A percentile compares a stretch with the other conserved stretches of the same genome.
phyloP scores from a whole-genome alignment of 2,888 invertebrate species.

The Allophyes oxyacanthae region DNA sequence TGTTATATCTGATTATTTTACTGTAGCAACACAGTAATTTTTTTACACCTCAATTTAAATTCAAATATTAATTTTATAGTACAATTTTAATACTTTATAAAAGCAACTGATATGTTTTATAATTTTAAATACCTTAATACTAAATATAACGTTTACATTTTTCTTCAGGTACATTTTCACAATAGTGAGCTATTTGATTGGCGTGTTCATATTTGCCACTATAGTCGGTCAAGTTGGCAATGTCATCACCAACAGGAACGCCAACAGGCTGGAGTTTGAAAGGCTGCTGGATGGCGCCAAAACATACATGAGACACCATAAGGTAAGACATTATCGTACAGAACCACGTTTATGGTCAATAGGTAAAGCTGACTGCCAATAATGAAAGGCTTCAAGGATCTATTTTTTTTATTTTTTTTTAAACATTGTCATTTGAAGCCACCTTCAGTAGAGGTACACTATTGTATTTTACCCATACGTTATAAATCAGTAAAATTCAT shows the following conservation, averaged over 20 bases:
- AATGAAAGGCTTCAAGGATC: too few relatives aligned
- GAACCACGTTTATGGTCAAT: too few relatives aligned
- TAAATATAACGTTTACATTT: conserved; percentile 28
- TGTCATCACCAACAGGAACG: conserved; percentile 99
- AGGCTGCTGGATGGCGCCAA: conserved; percentile 98
- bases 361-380: too few relatives aligned
- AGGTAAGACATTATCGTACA: conserved; percentile 84
- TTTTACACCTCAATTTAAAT: conserved; percentile 23
- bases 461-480: too few relatives aligned
- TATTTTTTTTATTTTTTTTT: too few relatives aligned
- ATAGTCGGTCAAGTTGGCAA: conserved; percentile 99
- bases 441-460: too few relatives aligned
- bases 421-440: too few relatives aligned
- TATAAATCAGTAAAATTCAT: too few relatives aligned
- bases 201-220: conserved; percentile 99
- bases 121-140: neutral
- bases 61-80: neutral
- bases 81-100: too few relatives aligned
- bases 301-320: conserved; percentile 99
- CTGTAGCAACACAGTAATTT: conserved; percentile 23
- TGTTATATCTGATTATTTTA: conserved; percentile 19
- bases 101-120: neutral
- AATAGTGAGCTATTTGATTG: conserved; percentile 98
- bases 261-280: conserved; percentile 98
- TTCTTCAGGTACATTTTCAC: conserved; percentile 97